Conservation (phyloP, 2,888 invertebrate species). For the Pollenia griseotomentosa region DNA sequence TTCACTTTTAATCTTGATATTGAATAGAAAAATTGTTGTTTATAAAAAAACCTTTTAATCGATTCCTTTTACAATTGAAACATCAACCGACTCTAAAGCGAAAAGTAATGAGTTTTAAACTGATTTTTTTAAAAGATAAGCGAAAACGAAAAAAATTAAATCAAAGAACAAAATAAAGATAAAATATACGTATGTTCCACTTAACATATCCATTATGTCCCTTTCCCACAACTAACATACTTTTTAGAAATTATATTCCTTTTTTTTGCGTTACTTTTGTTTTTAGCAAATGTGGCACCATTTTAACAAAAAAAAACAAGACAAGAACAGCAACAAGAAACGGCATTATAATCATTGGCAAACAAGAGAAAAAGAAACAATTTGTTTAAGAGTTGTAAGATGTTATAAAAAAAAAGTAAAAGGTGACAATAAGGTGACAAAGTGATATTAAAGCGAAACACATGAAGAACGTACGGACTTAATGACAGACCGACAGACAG, state of each 20-base stretch:
- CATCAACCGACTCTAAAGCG: neutral
- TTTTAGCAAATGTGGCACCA: conserved; percentile 54
- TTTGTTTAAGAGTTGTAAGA: conserved; percentile 58
- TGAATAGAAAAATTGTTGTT: conserved; percentile 2
- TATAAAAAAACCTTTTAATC: conserved; percentile 3
- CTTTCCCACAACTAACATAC: conserved; percentile 48
- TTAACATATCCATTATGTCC: conserved; percentile 32
- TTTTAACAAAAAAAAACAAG: conserved; percentile 27
- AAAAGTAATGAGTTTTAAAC: conserved; percentile 30
- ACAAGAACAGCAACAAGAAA: neutral
- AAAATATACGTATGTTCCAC: conserved; percentile 45
- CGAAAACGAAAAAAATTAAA: neutral
- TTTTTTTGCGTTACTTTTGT: conserved; percentile 45
- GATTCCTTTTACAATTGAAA: conserved; percentile 4
- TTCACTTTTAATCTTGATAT: conserved; percentile 38
- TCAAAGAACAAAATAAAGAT: conserved; percentile 10
- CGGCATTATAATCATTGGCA: conserved; percentile 24
- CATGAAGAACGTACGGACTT: neutral
- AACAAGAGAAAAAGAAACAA: conserved; percentile 47
- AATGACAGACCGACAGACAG: conserved; percentile 1
- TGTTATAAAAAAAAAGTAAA: conserved; percentile 40
- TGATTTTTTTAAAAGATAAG: neutral
- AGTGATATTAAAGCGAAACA: conserved; percentile 32
- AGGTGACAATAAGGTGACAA: conserved; percentile 71
- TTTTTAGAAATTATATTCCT: conserved; percentile 36